Evolutionary conservation across 2,888 invertebrate genomes (phyloP), one percentile per base, ranked within the genome.

Genomic region (Tenthredo livida): DNA sequence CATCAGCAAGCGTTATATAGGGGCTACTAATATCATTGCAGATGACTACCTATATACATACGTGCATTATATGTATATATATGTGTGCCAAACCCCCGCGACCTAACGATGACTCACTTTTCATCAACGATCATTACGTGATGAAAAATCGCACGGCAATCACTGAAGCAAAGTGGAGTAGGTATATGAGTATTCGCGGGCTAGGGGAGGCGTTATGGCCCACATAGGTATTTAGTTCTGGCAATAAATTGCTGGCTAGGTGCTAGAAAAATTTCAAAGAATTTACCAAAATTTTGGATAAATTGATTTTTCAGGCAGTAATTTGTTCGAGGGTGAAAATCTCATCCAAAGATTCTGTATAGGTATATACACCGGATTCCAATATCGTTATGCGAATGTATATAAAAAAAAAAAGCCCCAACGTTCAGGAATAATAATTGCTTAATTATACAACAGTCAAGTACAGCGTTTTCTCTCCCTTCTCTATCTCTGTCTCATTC

Each of bases 21-120:
- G 54, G 54, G n/a, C 5, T 43, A 29, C 72, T 73, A 50, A 54
- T 12, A 33, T 54, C 29, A 10, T 3, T 73, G 25, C 29, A 21
- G 1, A n/a, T 4, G 50, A 50, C 29, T 25, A 54, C 50, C 25
- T 9, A 40, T n/a, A 21, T 21, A 43, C 40, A 21, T 21, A 40
- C 4, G 43, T 21, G 37, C n/a, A 43, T 17, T 0, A 72, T 21
- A n/a, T n/a, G 21, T 17, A 37, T 73, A 15, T 2, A 50, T 37
- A 37, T 37, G 1, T 37, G 37, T 37, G 37, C 37, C 40, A 43
- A 50, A 50, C 25, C 50, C 50, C 33, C 29, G 47, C 15, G 9
- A n/a, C 10, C 47, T 17, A 77, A 77, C 77, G 12, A 77, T 77
- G 77, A 77, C 50, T 77, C 77, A 77, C 54, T 77, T 77, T 40